These are phyloP conservation scores for Galaxea fascicularis DNA, from an alignment of 92 coral and sea anemone species.

Conservation along the genomic window DNA sequence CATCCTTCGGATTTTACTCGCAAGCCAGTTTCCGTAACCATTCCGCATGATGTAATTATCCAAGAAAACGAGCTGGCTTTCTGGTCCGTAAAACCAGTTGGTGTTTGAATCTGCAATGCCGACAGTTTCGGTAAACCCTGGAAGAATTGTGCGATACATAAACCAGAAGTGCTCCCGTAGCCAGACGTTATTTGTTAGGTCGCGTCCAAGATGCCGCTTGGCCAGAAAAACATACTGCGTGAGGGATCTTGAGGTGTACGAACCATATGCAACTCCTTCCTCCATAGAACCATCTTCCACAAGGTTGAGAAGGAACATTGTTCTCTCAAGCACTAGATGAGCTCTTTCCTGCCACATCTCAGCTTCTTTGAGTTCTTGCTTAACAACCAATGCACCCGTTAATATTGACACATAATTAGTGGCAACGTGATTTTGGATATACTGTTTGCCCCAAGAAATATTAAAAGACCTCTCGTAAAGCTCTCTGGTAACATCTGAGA, in stretches of 20 bases:
- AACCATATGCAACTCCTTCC: constrained; percentile 93
- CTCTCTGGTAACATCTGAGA: constrained; percentile 48
- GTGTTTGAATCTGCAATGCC: constrained; percentile 90
- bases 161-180: constrained; percentile 86
- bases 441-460: constrained; percentile 77
- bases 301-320: constrained; percentile 74
- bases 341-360: constrained; percentile 74
- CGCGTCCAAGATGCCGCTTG: constrained; percentile 70
- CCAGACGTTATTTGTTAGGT: constrained; percentile 78
- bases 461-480: constrained; percentile 71
- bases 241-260: constrained; percentile 88
- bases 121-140: constrained; percentile 79
- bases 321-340: constrained; percentile 70
- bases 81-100: constrained; percentile 95
- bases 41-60: constrained; percentile 78
- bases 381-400: constrained; percentile 72
- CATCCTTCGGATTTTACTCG: constrained; percentile 58
- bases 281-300: constrained; percentile 89
- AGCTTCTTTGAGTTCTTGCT: constrained; percentile 53
- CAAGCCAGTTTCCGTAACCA: constrained; percentile 94
- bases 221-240: constrained; percentile 88
- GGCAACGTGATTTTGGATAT: constrained; percentile 94
- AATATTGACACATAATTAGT: constrained; percentile 89
- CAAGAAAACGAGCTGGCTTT: constrained; percentile 87
- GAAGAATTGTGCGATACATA: constrained; percentile 83